Evolutionary conservation across 1,140 invertebrate species (phyloP), one percentile per base, ranked within the genome.

Genomic region (Drosophila micromelanica): DNA sequence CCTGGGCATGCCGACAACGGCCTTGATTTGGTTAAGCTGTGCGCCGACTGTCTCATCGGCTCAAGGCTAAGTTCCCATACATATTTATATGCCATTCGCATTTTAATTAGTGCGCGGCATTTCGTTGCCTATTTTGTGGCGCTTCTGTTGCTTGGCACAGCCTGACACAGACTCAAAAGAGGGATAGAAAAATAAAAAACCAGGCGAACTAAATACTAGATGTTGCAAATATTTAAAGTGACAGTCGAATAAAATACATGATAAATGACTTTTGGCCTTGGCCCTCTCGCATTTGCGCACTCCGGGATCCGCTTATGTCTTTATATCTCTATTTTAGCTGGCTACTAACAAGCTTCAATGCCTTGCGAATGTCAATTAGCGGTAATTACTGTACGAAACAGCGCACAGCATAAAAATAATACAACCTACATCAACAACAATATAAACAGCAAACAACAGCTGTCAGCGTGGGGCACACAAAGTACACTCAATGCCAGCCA

Each of bases 321-420:
- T 45, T 38, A 12, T 13, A 37, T 45, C 38, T 43, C 23, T 35
- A 35, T 17, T 35, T 35, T 37, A 23, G 30, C 32, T 57, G 4
- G 12, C 32, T 23, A 43, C 40, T 61, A 57, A 51, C 59, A 55
- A 72, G 43, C 56, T 67, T 55, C 60, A 52, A 52, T 75, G 70
- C 65, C 43, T 43, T 62, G 77, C 54, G 67, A 85, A 85, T 81
- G 82, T 89, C 79, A 87, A 87, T 87, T 89, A 87, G 75, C 76
- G 56, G 78, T 89, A 89, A 87, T 87, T 87, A 82, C 84, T 76
- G 75, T 76, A 64, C 74, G 78, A n/a, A n/a, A 48, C 59, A 71
- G 81, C 78, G 78, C 74, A 78, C 74, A 82, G 69, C 81, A 73
- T 65, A 35, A 67, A 65, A 72, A 86, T 74, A 81, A 78, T 64